Percentiles rank a stretch among this genome's conserved stretches.
phyloP scores from a whole-genome alignment of 1,140 invertebrate species.

The Cyphomyrmex costatus region DNA sequence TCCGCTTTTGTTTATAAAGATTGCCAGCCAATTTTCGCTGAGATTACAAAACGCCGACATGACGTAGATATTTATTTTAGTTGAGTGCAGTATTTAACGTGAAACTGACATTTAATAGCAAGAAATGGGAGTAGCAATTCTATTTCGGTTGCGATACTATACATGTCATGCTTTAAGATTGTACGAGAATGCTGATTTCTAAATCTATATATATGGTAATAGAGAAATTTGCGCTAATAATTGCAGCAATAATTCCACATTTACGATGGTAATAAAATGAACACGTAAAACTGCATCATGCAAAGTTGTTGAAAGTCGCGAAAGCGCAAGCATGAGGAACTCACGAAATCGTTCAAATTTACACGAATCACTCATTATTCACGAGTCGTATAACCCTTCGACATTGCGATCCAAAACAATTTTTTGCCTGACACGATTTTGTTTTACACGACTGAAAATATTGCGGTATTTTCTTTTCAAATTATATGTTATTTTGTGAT shows the following conservation, averaged over 20 bases:
- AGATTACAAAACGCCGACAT: neutral
- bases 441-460: neutral
- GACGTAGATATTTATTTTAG: neutral
- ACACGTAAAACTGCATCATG: neutral
- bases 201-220: conserved; percentile 60
- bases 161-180: conserved; percentile 9
- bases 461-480: neutral
- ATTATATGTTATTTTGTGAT: neutral
- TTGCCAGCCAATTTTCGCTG: neutral
- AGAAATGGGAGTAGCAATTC: neutral
- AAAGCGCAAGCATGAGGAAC: conserved; percentile 14
- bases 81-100: neutral
- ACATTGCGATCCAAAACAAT: neutral
- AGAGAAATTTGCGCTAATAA: conserved; percentile 53
- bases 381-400: conserved; percentile 23
- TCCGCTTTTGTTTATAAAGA: neutral
- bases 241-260: conserved; percentile 17
- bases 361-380: conserved; percentile 33
- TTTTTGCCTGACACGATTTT: neutral
- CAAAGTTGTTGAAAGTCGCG: conserved; percentile 38
- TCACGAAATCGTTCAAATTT: conserved; percentile 7
- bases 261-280: conserved; percentile 48
- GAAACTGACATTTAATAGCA: neutral
- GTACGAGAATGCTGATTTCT: conserved; percentile 47
- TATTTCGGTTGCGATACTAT: neutral